Conservation (phyloP, 2,113 vertebrate genomes). For the Siphamia tubifer region DNA sequence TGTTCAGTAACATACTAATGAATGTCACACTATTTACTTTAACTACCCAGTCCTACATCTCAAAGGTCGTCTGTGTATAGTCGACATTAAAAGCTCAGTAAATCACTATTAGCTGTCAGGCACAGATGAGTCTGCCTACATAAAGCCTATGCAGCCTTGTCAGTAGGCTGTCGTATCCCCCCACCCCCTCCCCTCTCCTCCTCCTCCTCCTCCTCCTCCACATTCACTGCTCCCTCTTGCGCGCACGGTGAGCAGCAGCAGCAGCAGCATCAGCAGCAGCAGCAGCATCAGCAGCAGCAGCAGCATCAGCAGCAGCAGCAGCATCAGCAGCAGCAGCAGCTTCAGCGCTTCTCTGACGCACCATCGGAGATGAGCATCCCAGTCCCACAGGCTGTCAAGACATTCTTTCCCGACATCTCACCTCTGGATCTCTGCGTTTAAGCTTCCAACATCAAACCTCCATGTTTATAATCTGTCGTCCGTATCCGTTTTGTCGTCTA, state of each 20-base stretch:
- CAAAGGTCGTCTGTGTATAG: conserved; percentile 11
- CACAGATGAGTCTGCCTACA: conserved; percentile 52
- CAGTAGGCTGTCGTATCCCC: conserved; percentile 37
- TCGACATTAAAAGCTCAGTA: conserved; percentile 35
- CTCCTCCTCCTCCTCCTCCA: conserved; percentile 47
- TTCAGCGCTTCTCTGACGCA: conserved; percentile 74
- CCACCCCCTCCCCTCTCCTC: conserved; percentile 13
- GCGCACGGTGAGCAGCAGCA: conserved; percentile 60
- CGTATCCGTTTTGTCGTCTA: background rate
- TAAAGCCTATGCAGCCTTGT: conserved; percentile 63
- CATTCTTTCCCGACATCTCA: conserved; percentile 49
- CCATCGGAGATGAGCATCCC: conserved; percentile 69
- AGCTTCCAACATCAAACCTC: conserved; percentile 12
- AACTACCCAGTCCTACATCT: conserved; percentile 7
- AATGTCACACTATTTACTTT: background rate
- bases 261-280: conserved; percentile 57
- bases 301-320: conserved; percentile 59
- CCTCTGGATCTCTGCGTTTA: conserved; percentile 35
- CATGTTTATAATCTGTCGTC: background rate
- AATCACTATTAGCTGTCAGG: conserved; percentile 59
- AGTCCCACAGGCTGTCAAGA: conserved; percentile 59
- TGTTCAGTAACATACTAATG: background rate
- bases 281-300: conserved; percentile 54
- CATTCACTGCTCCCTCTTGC: conserved; percentile 71
- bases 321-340: conserved; percentile 56